phyloP scores from a whole-genome alignment of 1,140 invertebrate species.

The Euschistus heros region DNA sequence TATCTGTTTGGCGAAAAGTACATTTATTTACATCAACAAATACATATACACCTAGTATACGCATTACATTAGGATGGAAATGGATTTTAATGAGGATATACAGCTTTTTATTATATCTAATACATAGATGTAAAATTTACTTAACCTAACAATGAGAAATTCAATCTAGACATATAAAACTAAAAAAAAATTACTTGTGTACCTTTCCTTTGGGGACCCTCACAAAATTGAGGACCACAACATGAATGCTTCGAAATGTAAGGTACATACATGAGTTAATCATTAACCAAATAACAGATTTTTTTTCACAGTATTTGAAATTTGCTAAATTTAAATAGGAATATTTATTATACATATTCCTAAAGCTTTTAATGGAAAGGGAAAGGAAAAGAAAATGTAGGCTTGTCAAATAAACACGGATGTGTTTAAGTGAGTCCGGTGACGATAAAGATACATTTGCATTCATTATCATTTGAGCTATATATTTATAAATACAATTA shows the following conservation, averaged over 20 bases:
- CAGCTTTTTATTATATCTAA: not conserved
- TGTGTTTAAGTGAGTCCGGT: not conserved
- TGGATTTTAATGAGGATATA: constrained; percentile 6
- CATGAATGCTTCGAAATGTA: not conserved
- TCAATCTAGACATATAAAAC: constrained; percentile 1
- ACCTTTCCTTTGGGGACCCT: no score
- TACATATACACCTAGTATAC: not conserved
- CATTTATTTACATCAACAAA: not conserved
- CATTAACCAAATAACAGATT: not conserved
- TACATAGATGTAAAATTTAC: not conserved
- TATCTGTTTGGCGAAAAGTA: not conserved
- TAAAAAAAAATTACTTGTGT: not conserved
- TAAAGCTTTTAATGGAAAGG: not conserved
- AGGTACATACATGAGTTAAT: not conserved
- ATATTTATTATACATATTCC: not conserved
- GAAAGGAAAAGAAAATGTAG: not conserved
- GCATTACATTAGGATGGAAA: not conserved
- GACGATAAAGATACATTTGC: not conserved
- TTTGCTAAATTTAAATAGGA: not conserved
- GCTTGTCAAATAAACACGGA: not conserved
- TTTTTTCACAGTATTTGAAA: not conserved
- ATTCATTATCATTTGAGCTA: constrained; percentile 8
- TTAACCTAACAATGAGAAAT: not conserved
- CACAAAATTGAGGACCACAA: not conserved
- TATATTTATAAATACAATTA: not conserved